Evolutionary conservation across 2,797 vertebrate genomes (phyloP).

Genomic region (Steatocranus sp.): DNA sequence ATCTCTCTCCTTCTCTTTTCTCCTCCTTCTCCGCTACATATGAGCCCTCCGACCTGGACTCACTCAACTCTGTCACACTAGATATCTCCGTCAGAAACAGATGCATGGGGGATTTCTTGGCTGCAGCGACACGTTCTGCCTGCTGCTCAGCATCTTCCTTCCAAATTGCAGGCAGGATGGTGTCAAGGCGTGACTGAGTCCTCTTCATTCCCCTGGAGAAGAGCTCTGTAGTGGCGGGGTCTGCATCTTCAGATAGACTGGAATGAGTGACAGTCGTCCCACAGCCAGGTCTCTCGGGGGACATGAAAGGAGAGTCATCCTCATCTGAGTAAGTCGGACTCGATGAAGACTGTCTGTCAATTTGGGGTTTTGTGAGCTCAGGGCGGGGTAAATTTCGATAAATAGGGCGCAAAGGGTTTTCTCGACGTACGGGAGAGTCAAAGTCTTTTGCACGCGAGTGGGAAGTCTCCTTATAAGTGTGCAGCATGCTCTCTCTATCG

Average conservation of each 20-base stretch:
- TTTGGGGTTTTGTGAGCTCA: slow-evolving; percentile 53
- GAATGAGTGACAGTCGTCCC: slow-evolving; percentile 67
- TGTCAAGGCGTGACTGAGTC: slow-evolving; percentile 81
- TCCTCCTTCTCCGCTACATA: slow-evolving; percentile 56
- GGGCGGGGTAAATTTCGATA: slow-evolving; percentile 70
- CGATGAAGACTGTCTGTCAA: slow-evolving; percentile 75
- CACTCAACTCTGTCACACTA: slow-evolving; percentile 59
- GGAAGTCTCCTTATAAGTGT: slow-evolving; percentile 62
- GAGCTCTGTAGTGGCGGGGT: slow-evolving; percentile 63
- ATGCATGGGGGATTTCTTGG: slow-evolving; percentile 80
- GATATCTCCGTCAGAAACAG: slow-evolving; percentile 81
- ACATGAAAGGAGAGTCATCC: slow-evolving; percentile 78
- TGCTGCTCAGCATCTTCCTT: slow-evolving; percentile 79
- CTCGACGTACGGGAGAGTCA: slow-evolving; percentile 67
- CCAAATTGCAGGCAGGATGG: slow-evolving; percentile 80
- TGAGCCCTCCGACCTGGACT: slow-evolving; percentile 58
- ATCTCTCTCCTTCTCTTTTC: slow-evolving; percentile 53
- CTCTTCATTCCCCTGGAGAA: slow-evolving; percentile 81
- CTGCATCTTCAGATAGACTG: slow-evolving; percentile 72
- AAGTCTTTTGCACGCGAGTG: slow-evolving; percentile 61
- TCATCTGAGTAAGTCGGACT: slow-evolving; percentile 79
- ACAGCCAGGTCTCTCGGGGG: slow-evolving; percentile 63
- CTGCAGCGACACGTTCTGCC: slow-evolving; percentile 65
- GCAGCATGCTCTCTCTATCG: slow-evolving; percentile 51
- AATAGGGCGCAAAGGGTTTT: slow-evolving; percentile 71